A percentile compares a stretch with the other conserved stretches of the same genome.
Evolutionary conservation across 2,797 vertebrate genomes (phyloP).

Genomic region (Oryzias sinensis): DNA sequence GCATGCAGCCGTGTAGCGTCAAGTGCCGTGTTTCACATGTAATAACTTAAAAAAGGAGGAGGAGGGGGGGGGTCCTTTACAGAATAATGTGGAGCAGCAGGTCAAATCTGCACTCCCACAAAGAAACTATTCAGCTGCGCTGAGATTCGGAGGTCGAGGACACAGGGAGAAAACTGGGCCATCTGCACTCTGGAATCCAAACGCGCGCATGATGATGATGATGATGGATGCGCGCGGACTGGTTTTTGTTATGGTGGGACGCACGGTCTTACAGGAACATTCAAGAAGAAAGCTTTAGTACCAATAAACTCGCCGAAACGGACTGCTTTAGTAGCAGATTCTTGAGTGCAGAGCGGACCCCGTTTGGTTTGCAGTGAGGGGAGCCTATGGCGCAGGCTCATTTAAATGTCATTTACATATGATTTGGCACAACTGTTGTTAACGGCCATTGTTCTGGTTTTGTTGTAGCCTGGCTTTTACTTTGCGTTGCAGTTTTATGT

Average conservation of each 20-base stretch:
- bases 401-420: slow-evolving; percentile 37
- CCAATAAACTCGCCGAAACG: slow-evolving; percentile 71
- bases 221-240: slow-evolving; percentile 26
- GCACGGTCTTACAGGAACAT: slow-evolving; percentile 68
- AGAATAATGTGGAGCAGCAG: slow-evolving; percentile 64
- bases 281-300: slow-evolving; percentile 83
- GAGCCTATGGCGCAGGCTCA: slow-evolving; percentile 50
- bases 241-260: slow-evolving; percentile 48
- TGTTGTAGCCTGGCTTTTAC: slow-evolving; percentile 59
- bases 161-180: slow-evolving; percentile 55
- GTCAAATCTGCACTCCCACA: slow-evolving; percentile 53
- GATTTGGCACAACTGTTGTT: slow-evolving; percentile 76
- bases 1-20: slow-evolving; percentile 78
- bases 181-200: slow-evolving; percentile 58
- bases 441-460: slow-evolving; percentile 50
- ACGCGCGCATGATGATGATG: slow-evolving; percentile 29
- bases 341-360: slow-evolving; percentile 62
- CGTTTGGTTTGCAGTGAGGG: slow-evolving; percentile 74
- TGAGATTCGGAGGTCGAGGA: slow-evolving; percentile 32
- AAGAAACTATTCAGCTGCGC: slow-evolving; percentile 55
- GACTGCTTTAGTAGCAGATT: slow-evolving; percentile 53
- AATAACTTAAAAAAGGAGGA: slow-evolving; percentile 65
- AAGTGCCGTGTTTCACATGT: slow-evolving; percentile 75
- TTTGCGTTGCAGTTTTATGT: slow-evolving; percentile 50
- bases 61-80: slow-evolving; percentile 18